These are phyloP conservation scores for Dascyllus trimaculatus DNA, from an alignment of 2,113 vertebrate genomes.

Conservation along the genomic window DNA sequence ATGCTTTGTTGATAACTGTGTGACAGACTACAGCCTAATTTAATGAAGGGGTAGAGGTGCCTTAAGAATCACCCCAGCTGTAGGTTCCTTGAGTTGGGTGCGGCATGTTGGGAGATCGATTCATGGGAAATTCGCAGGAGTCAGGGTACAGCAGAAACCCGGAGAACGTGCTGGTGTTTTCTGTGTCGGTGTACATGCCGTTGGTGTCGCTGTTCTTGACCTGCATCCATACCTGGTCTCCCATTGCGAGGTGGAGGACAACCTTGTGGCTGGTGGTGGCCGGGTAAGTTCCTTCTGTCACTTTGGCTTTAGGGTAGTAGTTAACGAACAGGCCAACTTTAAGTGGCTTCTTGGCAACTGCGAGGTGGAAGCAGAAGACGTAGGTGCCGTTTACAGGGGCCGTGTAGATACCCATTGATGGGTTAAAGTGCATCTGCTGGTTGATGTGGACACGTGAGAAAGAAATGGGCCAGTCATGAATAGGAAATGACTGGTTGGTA, in stretches of 20 bases:
- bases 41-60: background rate
- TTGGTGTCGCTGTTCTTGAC: conserved; percentile 70
- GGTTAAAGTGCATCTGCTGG: conserved; percentile 60
- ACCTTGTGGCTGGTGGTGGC: conserved; percentile 67
- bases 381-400: conserved; percentile 83
- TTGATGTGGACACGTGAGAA: conserved; percentile 72
- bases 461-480: conserved; percentile 56
- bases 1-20: conserved; percentile 16
- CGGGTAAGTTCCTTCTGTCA: conserved; percentile 31
- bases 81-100: accelerated
- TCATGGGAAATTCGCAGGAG: conserved; percentile 51
- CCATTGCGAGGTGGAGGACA: conserved; percentile 61
- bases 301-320: conserved; percentile 52
- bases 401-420: conserved; percentile 44
- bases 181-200: conserved; percentile 61
- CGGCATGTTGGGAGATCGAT: background rate
- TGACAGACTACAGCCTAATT: background rate
- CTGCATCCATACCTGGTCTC: conserved; percentile 81
- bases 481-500: conserved; percentile 32
- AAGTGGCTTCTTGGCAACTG: conserved; percentile 22
- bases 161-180: conserved; percentile 79
- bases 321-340: conserved; percentile 79
- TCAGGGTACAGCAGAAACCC: conserved; percentile 81
- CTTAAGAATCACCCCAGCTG: background rate
- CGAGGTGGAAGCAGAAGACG: conserved; percentile 75